phyloP scores from a whole-genome alignment of 1,140 invertebrate species.

The Eupristina koningsbergeri region DNA sequence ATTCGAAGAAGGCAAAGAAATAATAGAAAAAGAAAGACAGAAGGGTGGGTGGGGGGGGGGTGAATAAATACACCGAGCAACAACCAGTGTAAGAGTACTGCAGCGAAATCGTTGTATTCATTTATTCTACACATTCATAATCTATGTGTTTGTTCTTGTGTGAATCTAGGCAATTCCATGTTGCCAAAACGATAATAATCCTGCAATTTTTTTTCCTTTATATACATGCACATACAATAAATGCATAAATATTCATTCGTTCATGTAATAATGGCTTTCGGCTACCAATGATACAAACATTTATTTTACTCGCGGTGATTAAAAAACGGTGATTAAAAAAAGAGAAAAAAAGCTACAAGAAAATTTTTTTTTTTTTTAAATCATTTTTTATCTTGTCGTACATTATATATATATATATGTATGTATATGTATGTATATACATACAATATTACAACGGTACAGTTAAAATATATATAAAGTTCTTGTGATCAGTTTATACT shows the following conservation, averaged over 20 bases:
- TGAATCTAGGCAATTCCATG: background rate
- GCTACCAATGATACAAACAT: too few species aligned
- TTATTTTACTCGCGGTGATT: too few species aligned
- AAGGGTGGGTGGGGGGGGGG: background rate
- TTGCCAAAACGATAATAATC: conserved; percentile 16
- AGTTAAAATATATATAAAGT: too few species aligned
- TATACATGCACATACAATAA: too few species aligned
- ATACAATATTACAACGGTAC: background rate
- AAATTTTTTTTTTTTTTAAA: background rate
- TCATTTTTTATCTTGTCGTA: too few species aligned
- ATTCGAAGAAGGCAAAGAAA: too few species aligned
- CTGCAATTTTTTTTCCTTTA: background rate
- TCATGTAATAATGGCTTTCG: too few species aligned
- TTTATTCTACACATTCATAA: background rate
- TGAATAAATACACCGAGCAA: background rate
- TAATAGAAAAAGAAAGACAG: background rate
- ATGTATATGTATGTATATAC: background rate
- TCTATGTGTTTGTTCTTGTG: background rate
- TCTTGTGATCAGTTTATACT: too few species aligned
- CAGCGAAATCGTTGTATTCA: conserved; percentile 8
- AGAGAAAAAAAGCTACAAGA: background rate
- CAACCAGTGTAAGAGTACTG: conserved; percentile 31
- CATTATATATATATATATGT: too few species aligned
- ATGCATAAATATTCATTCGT: too few species aligned
- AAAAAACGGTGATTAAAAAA: background rate